phyloP scores from a whole-genome alignment of 2,113 vertebrate genomes.

The Ailurus styani region DNA sequence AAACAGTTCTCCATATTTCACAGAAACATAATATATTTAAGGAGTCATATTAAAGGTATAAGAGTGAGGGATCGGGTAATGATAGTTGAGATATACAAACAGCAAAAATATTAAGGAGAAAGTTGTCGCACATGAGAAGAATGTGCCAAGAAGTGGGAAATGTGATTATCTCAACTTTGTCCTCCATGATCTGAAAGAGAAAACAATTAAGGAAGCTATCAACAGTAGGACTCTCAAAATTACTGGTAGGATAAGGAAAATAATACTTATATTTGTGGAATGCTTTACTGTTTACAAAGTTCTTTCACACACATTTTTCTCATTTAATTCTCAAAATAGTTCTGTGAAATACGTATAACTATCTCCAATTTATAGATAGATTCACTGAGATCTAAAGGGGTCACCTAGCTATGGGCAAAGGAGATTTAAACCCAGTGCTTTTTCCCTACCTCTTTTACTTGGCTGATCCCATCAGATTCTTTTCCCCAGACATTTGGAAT shows the following conservation, averaged over 20 bases:
- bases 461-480: not conserved
- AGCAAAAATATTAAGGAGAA: not conserved
- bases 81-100: not conserved
- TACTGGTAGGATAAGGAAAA: not conserved
- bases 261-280: not conserved
- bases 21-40: not conserved
- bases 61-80: not conserved
- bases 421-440: not conserved
- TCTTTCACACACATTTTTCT: not conserved
- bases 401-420: not conserved
- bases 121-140: not conserved
- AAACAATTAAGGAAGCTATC: not conserved
- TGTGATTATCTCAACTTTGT: not conserved
- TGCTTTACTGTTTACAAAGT: not conserved
- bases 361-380: not conserved
- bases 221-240: not conserved
- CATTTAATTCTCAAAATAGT: not conserved
- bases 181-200: not conserved
- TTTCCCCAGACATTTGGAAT: not conserved
- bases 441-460: not conserved
- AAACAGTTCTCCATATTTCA: not conserved
- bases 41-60: not conserved
- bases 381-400: not conserved
- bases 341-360: not conserved
- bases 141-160: not conserved